A percentile compares a stretch with the other conserved stretches of the same genome.
Evolutionary conservation across 2,797 vertebrate genomes (phyloP).

Genomic region (Labeo calbasu): DNA sequence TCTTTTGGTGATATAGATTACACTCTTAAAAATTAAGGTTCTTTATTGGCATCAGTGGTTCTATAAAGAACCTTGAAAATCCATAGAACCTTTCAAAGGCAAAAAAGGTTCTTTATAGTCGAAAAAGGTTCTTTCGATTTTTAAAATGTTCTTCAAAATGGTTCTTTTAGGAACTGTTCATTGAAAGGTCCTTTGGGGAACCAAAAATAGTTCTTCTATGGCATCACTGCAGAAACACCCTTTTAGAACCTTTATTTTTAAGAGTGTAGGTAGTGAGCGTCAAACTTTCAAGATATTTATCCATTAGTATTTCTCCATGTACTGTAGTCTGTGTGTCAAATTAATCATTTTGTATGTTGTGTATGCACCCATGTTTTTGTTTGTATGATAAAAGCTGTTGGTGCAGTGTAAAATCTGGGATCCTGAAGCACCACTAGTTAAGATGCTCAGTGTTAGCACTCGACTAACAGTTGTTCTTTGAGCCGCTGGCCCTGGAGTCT

Average conservation of each 20-base stretch:
- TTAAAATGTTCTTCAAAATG: too few relatives aligned
- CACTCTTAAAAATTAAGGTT: too few relatives aligned
- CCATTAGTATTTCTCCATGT: not conserved
- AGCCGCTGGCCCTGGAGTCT: not conserved
- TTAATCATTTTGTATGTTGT: not conserved
- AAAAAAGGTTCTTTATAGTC: too few relatives aligned
- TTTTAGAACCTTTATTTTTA: too few relatives aligned
- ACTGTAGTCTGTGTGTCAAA: not conserved
- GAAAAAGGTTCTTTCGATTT: too few relatives aligned
- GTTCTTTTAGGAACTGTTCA: too few relatives aligned
- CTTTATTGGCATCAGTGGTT: too few relatives aligned
- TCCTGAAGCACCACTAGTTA: not conserved
- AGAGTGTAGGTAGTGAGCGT: not conserved
- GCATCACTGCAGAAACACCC: too few relatives aligned
- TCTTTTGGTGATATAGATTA: not conserved
- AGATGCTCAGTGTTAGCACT: not conserved
- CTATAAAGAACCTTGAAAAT: too few relatives aligned
- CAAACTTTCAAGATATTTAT: not conserved
- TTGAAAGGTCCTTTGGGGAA: too few relatives aligned
- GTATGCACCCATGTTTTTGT: not conserved
- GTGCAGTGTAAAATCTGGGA: not conserved
- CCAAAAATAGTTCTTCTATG: too few relatives aligned
- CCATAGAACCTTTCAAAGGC: too few relatives aligned
- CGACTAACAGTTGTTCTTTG: slow-evolving; percentile 8
- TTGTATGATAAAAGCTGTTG: not conserved